These are phyloP conservation scores for Drosophila basisetae DNA, from an alignment of 2,888 invertebrate genomes.

Conservation along the genomic window DNA sequence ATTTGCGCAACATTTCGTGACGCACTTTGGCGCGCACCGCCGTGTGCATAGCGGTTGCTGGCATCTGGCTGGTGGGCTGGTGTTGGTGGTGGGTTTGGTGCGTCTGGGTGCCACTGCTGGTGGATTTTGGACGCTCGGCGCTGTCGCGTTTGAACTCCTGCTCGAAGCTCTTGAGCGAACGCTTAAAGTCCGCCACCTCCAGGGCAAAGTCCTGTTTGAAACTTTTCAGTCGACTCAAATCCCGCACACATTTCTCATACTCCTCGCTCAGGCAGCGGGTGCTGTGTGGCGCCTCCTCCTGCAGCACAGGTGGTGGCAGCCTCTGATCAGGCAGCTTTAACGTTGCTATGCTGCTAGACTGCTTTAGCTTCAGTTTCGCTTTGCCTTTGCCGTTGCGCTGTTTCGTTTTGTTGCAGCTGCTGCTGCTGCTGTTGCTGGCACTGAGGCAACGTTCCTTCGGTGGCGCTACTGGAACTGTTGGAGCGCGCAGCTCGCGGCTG, in stretches of 20 bases:
- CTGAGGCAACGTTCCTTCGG: slow-evolving; percentile 53
- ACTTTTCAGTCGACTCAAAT: slow-evolving; percentile 63
- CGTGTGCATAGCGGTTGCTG: slow-evolving; percentile 46
- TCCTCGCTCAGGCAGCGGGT: slow-evolving; percentile 63
- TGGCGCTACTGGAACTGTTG: not conserved
- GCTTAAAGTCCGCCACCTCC: slow-evolving; percentile 73
- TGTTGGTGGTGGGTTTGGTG: not conserved
- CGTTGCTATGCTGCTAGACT: not conserved
- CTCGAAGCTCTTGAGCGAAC: slow-evolving; percentile 71
- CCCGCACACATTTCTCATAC: slow-evolving; percentile 66
- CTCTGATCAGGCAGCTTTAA: slow-evolving; percentile 42
- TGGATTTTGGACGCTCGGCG: slow-evolving; percentile 53
- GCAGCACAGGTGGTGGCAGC: slow-evolving; percentile 2
- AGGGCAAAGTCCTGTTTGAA: slow-evolving; percentile 71
- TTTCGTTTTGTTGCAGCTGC: slow-evolving; percentile 49
- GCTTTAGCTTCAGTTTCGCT: slow-evolving; percentile 23
- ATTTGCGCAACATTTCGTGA: slow-evolving; percentile 70
- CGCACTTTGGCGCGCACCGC: slow-evolving; percentile 62
- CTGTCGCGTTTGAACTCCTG: slow-evolving; percentile 60
- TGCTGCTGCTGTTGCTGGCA: slow-evolving; percentile 33
- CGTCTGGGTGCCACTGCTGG: slow-evolving; percentile 51
- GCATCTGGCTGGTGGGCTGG: slow-evolving; percentile 10
- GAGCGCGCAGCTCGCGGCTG: slow-evolving; percentile 74
- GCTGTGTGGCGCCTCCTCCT: slow-evolving; percentile 16
- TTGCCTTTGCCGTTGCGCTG: slow-evolving; percentile 50